Percentiles rank a stretch among this genome's conserved stretches.
Evolutionary conservation across 2,113 vertebrate genomes (phyloP).

Genomic region (Paralichthys olivaceus): DNA sequence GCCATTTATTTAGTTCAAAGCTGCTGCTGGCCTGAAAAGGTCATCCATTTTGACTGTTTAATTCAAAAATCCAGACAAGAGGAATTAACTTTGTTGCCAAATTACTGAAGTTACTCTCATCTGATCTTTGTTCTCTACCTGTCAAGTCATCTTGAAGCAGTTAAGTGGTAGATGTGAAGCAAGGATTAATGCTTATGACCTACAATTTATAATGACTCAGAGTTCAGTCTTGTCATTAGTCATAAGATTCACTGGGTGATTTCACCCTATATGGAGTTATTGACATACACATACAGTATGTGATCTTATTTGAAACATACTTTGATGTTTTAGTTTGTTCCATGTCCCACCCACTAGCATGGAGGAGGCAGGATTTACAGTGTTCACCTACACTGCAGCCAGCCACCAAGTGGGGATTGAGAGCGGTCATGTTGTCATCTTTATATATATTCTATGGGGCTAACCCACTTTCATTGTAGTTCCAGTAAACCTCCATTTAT

Average conservation of each 20-base stretch:
- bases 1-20: constrained; percentile 7
- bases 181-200: not conserved
- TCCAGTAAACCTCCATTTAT: not conserved
- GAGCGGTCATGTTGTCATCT: no score
- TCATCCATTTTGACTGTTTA: not conserved
- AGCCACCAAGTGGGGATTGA: no score
- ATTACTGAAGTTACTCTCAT: not conserved
- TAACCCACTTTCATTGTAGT: not conserved
- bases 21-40: not conserved
- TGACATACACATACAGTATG: no score
- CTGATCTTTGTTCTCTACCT: not conserved
- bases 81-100: not conserved
- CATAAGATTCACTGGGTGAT: not conserved
- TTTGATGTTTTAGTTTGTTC: no score
- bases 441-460: no score
- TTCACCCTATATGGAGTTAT: not conserved
- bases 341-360: no score
- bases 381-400: no score
- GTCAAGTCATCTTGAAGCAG: not conserved
- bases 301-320: not conserved
- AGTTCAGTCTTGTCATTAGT: not conserved
- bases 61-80: not conserved
- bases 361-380: no score
- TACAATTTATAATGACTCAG: not conserved
- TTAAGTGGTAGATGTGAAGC: not conserved